A percentile compares a stretch with the other conserved stretches of the same genome.
Evolutionary conservation across 2,888 invertebrate genomes (phyloP).

Genomic region (Lithophane semibrunnea): DNA sequence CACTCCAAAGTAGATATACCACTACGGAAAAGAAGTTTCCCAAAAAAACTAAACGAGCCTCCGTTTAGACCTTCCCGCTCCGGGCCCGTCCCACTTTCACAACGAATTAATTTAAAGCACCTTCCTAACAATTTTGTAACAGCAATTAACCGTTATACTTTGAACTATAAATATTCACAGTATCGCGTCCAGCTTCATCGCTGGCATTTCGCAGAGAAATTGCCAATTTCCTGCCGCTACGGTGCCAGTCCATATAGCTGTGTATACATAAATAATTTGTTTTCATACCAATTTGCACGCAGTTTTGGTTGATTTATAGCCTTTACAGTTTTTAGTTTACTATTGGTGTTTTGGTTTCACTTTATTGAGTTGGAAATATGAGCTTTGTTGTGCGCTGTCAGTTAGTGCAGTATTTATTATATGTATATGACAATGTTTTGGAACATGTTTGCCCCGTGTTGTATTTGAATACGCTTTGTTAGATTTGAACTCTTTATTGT

Average conservation of each 20-base stretch:
- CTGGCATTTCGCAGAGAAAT: constrained; percentile 76
- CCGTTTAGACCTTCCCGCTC: constrained; percentile 3
- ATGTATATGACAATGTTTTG: not conserved
- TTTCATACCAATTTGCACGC: constrained; percentile 70
- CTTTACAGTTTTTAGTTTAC: constrained; percentile 55
- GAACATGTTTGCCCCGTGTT: not conserved
- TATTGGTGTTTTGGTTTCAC: constrained; percentile 36
- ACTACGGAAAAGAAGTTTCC: constrained; percentile 10
- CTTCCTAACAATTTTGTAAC: constrained; percentile 61
- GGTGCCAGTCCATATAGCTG: constrained; percentile 72
- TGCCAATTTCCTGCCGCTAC: constrained; percentile 84
- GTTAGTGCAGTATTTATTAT: constrained; percentile 9
- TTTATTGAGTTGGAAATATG: constrained; percentile 37
- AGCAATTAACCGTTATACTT: constrained; percentile 65
- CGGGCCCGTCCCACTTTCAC: constrained; percentile 32
- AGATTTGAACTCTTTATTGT: not conserved
- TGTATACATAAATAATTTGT: constrained; percentile 70
- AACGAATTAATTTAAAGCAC: constrained; percentile 62
- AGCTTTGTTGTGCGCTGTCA: constrained; percentile 21
- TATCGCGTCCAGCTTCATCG: constrained; percentile 62
- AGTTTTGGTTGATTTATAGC: constrained; percentile 61
- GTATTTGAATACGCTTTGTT: constrained; percentile 3
- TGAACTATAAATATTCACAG: constrained; percentile 68
- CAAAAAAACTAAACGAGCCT: constrained; percentile 14
- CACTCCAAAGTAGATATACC: not conserved